These are phyloP conservation scores for Halcyon badia DNA, from an alignment of 2,797 vertebrate genomes.

Conservation along the genomic window DNA sequence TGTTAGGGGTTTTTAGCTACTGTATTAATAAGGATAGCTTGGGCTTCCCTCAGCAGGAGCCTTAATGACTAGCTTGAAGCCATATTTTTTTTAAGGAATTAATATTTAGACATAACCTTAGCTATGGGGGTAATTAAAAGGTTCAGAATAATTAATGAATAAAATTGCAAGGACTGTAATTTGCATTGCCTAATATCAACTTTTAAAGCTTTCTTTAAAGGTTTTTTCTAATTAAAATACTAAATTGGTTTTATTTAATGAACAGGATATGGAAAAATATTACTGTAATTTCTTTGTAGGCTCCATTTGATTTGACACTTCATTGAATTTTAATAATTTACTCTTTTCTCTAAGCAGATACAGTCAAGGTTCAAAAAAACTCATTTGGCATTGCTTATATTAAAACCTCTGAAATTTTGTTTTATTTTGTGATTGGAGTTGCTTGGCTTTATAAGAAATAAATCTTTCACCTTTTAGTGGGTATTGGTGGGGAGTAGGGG, in stretches of 20 bases:
- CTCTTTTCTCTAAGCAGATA: not conserved
- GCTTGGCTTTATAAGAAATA: not conserved
- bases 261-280: not conserved
- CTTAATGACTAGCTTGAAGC: constrained; percentile 52
- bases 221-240: constrained; percentile 9
- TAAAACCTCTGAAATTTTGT: not conserved
- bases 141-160: constrained; percentile 39
- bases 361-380: not conserved
- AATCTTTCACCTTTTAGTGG: not conserved
- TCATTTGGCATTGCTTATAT: not conserved
- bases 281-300: not conserved
- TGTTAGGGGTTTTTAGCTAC: not conserved
- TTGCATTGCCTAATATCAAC: not conserved
- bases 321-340: constrained; percentile 32
- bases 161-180: constrained; percentile 2
- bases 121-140: not conserved
- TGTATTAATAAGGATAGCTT: not conserved
- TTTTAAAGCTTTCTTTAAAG: constrained; percentile 15
- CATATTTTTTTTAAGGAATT: constrained; percentile 37
- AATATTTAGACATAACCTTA: constrained; percentile 46
- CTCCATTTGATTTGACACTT: not conserved
- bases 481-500: not conserved
- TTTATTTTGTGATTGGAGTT: not conserved
- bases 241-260: not conserved
- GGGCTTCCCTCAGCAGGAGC: not conserved